These are phyloP conservation scores for Drosophila santomea DNA, from an alignment of 1,140 invertebrate genomes.

Conservation along the genomic window DNA sequence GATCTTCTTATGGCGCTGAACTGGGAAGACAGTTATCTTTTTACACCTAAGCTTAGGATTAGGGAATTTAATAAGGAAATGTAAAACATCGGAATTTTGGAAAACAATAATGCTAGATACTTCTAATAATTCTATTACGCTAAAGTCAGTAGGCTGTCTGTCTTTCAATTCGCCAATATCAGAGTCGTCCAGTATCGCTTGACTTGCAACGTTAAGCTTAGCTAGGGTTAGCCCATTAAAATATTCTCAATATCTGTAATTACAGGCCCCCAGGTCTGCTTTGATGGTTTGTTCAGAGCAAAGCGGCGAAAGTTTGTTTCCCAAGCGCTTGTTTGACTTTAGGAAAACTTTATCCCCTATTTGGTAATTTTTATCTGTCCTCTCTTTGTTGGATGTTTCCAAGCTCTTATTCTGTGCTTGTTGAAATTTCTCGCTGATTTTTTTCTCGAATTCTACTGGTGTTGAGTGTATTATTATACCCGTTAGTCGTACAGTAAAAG, in stretches of 20 bases:
- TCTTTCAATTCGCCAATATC: slow-evolving; percentile 4
- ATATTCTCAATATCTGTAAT: too few relatives aligned
- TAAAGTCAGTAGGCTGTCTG: slow-evolving; percentile 1
- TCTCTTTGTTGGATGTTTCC: too few relatives aligned
- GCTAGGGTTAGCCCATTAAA: too few relatives aligned
- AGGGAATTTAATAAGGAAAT: slow-evolving; percentile 14
- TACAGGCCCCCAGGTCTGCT: neutral
- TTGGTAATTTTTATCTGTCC: too few relatives aligned
- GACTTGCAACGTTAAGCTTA: neutral
- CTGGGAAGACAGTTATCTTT: neutral
- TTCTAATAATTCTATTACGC: slow-evolving; percentile 2
- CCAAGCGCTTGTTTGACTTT: too few relatives aligned
- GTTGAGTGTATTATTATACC: too few relatives aligned
- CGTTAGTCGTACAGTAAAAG: too few relatives aligned
- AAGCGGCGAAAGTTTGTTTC: too few relatives aligned
- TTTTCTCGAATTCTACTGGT: neutral
- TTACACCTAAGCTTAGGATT: neutral
- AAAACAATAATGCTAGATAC: slow-evolving; percentile 5
- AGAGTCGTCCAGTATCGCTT: neutral
- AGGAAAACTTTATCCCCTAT: too few relatives aligned
- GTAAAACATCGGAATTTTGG: neutral
- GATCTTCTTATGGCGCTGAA: slow-evolving; percentile 1
- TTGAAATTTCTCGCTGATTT: too few relatives aligned
- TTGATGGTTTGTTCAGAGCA: too few relatives aligned
- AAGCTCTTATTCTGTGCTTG: too few relatives aligned